Evolutionary conservation across 2,888 invertebrate species (phyloP), one percentile per base, ranked within the genome.

Genomic region (Candidula unifasciata): DNA sequence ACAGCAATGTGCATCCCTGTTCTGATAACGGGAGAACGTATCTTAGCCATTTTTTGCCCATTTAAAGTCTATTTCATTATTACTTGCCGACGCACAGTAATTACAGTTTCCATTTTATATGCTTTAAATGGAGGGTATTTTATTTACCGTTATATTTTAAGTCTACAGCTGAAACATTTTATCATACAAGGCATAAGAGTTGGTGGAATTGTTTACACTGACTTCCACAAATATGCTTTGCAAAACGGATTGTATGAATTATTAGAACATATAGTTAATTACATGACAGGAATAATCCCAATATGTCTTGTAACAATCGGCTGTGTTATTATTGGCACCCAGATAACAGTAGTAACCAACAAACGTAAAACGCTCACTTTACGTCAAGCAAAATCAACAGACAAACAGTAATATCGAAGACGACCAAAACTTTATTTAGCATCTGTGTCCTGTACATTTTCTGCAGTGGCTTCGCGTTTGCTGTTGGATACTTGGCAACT

Each of bases 381-480:
- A 27, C 3, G 44, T 10, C 44, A 44, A 44, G 33, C 8, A 68
- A 68, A 6, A 68, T 18, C 33, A 27, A 16, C 68, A 2, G 18
- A 8, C 33, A 6, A 68, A 13, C 30, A 30, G 33, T 16, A 68
- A 30, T 30, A 68, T 33, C 68, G 33, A 73, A 73, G 37, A 73
- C 73, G 37, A 73, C 73, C 24, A 73, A 73, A 52, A 37, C 73
- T 13, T 52, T 73, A 52, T n/a, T 73, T 24, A 44, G 44, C 18
- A 37, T 73, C 24, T 73, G 73, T 73, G 18, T 37, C 2, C 52
- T 73, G 6, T 73, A 73, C 35, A 44, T 73, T 35, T 68, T 68
- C 2, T 68, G 68, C 33, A 68, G 18, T 33, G 68, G 30, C 16
- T 33, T 18, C 2, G 68, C 13, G 30, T 68, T 68, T 68, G 10